These are phyloP conservation scores for Vanessa tameamea DNA, from an alignment of 1,140 invertebrate species.

Conservation along the genomic window DNA sequence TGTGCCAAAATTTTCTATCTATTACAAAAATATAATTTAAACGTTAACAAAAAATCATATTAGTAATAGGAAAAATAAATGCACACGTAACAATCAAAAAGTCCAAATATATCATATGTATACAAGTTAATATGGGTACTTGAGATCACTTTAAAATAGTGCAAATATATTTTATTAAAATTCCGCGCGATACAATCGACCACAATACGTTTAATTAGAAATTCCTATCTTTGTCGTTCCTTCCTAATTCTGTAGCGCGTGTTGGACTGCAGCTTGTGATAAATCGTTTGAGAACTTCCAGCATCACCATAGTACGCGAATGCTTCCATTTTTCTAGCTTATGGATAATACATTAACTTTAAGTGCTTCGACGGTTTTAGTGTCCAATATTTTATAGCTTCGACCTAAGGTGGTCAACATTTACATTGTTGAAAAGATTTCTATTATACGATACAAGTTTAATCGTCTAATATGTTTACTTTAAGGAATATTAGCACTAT, in stretches of 20 bases:
- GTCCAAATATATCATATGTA: too few species aligned
- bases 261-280: not conserved
- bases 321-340: constrained; percentile 11
- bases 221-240: constrained; percentile 14
- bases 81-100: too few species aligned
- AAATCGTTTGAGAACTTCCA: constrained; percentile 6
- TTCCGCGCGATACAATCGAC: not conserved
- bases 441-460: not conserved
- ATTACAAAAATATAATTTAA: too few species aligned
- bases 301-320: not conserved
- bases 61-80: too few species aligned
- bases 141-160: too few species aligned
- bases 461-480: too few species aligned
- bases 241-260: not conserved
- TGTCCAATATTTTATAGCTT: constrained; percentile 5
- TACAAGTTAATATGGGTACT: too few species aligned
- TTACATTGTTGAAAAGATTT: not conserved
- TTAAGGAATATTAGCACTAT: too few species aligned
- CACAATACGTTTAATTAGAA: constrained; percentile 8
- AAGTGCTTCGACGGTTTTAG: constrained; percentile 11
- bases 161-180: not conserved
- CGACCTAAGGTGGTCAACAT: not conserved
- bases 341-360: constrained; percentile 3
- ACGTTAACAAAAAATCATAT: too few species aligned
- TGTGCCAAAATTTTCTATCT: too few species aligned